Percentiles rank a stretch among this genome's conserved stretches.
These are phyloP conservation scores for Frankliniella fusca DNA, from an alignment of 2,888 invertebrate species.

Conservation along the genomic window DNA sequence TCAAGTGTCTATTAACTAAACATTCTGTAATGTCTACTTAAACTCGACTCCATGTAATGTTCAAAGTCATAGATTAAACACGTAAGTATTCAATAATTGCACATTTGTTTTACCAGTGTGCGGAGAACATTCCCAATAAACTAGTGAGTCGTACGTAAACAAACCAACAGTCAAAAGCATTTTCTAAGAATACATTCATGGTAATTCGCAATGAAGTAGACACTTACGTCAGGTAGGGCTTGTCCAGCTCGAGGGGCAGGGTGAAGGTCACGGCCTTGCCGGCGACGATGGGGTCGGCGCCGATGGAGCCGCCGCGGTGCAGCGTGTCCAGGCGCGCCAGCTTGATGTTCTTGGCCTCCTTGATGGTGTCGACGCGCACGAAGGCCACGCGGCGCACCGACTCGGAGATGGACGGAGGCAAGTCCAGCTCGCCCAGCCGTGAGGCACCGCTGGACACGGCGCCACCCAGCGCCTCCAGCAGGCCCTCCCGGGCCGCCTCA, in stretches of 20 bases:
- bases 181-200: not conserved
- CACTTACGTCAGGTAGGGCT: not conserved
- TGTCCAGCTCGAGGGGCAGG: not conserved
- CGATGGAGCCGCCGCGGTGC: not conserved
- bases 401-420: not conserved
- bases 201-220: not conserved
- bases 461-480: not conserved
- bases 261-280: not conserved
- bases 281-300: not conserved
- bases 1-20: too few species aligned
- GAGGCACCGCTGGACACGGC: not conserved
- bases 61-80: too few species aligned
- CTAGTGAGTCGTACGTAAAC: not conserved
- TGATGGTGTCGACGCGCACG: not conserved
- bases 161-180: not conserved
- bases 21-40: too few species aligned
- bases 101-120: too few species aligned
- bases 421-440: not conserved
- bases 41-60: too few species aligned
- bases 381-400: not conserved
- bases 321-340: not conserved
- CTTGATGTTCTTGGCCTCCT: slow-evolving; percentile 5
- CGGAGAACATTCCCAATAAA: not conserved
- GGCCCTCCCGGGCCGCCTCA: not conserved
- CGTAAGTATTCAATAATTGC: too few species aligned